Evolutionary conservation across 2,797 vertebrate species (phyloP).

Genomic region (Cirrhinus molitorella): DNA sequence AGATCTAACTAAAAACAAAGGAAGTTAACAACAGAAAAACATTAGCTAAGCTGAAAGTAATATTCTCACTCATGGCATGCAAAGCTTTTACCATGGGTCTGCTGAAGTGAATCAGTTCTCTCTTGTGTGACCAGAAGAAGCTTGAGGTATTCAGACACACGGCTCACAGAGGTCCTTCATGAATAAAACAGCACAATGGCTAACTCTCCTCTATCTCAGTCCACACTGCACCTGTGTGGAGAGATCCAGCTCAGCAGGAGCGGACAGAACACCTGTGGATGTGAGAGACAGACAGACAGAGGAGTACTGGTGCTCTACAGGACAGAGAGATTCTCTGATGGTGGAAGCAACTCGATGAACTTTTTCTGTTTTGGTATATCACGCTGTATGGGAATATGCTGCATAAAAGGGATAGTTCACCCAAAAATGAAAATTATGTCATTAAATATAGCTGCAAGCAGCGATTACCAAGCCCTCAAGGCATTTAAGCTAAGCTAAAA

Average conservation of each 20-base stretch:
- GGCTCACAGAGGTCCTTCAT: conserved; percentile 13
- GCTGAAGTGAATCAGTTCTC: conserved; percentile 1
- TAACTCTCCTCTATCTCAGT: not conserved
- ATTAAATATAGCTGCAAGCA: not conserved
- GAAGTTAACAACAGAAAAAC: not conserved
- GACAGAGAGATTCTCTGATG: not conserved
- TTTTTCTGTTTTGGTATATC: not conserved
- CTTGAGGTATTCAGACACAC: conserved; percentile 1
- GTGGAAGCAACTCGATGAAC: not conserved
- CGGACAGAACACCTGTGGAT: conserved; percentile 19
- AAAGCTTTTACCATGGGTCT: not conserved
- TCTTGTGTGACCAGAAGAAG: not conserved
- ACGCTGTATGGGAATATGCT: not conserved
- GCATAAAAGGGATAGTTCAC: not conserved
- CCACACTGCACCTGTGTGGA: not conserved
- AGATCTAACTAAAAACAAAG: not conserved
- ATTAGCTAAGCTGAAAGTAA: not conserved
- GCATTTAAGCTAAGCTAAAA: too few relatives aligned
- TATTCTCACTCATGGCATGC: not conserved
- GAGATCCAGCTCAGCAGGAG: conserved; percentile 4
- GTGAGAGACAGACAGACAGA: not conserved
- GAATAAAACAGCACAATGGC: conserved; percentile 3
- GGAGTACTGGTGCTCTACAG: not conserved
- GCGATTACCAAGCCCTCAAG: not conserved
- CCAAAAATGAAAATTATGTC: not conserved